A percentile compares a stretch with the other conserved stretches of the same genome.
Evolutionary conservation across 2,113 vertebrate genomes (phyloP).

Genomic region (Leptocoma aspasia): DNA sequence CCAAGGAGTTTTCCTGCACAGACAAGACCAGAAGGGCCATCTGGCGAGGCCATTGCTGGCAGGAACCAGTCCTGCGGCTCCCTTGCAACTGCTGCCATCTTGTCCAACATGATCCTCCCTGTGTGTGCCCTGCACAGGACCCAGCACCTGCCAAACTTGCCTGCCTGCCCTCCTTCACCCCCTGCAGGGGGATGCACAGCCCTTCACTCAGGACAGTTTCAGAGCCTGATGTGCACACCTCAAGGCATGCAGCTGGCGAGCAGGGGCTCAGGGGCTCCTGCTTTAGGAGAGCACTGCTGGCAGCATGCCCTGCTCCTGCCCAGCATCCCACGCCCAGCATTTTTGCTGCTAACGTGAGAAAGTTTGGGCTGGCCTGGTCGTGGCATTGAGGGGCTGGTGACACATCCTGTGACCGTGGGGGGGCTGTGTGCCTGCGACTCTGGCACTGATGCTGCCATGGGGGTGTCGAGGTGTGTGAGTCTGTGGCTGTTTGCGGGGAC

Average conservation of each 20-base stretch:
- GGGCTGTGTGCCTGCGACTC: not conserved
- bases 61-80: not conserved
- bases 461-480: rapidly evolving
- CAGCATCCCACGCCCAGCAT: not conserved
- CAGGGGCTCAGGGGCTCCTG: not conserved
- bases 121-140: not conserved
- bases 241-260: rapidly evolving
- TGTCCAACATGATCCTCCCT: not conserved
- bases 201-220: not conserved
- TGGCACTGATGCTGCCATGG: rapidly evolving
- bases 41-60: not conserved
- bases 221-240: not conserved
- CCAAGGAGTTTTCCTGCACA: not conserved
- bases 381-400: not conserved
- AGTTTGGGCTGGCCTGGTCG: rapidly evolving
- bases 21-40: not conserved
- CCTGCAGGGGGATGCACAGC: not conserved
- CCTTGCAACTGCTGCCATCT: not conserved
- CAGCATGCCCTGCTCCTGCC: not conserved
- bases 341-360: not conserved
- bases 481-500: not conserved
- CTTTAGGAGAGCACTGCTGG: not conserved
- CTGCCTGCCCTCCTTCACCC: not conserved
- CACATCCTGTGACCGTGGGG: not conserved
- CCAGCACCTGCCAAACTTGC: not conserved